Base-by-base conservation (phyloP, 2,888 invertebrate genomes). In the Pycnomerus fuliginosus region DNA sequence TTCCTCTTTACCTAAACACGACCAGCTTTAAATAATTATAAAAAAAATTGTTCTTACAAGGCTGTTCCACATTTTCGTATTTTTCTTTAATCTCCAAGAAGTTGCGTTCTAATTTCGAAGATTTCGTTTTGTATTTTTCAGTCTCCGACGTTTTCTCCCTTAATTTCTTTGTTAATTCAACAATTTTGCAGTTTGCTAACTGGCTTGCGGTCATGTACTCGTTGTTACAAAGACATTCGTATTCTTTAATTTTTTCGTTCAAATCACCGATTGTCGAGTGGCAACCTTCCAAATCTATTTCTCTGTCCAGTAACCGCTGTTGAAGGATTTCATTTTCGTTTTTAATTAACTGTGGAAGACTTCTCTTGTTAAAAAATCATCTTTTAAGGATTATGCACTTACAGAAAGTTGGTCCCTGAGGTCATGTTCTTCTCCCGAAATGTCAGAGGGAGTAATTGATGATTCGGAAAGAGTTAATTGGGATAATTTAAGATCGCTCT, bases 161-260 rank as follows among this genome's bases (percentile, higher is more conserved):
- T 33, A 83, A 78, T 61, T 80, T 82, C 64, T 82, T 83, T 55
- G 80, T 83, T 3, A 85, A 69, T 39, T 84, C 83, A 0, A 83
- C 77, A 44, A 85, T 79, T 71, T 84, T 84, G n/a, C 77, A 73
- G 25, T 79, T 78, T 1, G 80, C 79, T 4, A 79, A 61, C 16
- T 80, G 79, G 3, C 76, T 75, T 1, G 79, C 74, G 56, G 76
- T 73, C 1, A 74, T 71, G 3, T 75, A 75, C 48, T 76, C 74
- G 1, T 74, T 73, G 0, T 76, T 74, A 2, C 70, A 61, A 0
- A 73, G 72, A 7, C 74, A 72, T 52, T 79, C 76, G 1, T 77
- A 75, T 47, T 77, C 76, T 16, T 76, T 73, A n/a, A 79, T 72
- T 17, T 77, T 68, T 51, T 71, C 71, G 29, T 73, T 75, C 17